Percentiles rank a stretch among this genome's conserved stretches.
Evolutionary conservation across 2,888 invertebrate species (phyloP).

Genomic region (Dorcus parallelipipedus): DNA sequence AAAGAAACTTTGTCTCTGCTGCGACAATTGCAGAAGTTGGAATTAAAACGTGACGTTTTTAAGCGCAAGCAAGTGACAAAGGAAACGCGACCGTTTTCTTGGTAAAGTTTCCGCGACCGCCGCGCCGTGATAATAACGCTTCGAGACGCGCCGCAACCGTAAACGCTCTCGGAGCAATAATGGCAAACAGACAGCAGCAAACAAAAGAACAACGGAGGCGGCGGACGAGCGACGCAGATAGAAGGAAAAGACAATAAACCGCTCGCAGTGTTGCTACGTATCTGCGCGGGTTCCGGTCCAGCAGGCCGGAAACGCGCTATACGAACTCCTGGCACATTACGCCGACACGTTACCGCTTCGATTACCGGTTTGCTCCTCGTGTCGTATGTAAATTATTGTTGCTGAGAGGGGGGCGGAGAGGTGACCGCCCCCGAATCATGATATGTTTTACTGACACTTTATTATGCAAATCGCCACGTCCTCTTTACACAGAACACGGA

Average conservation of each 20-base stretch:
- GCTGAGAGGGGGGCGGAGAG: neutral
- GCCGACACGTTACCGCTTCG: slow-evolving; percentile 1
- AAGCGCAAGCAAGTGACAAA: too few relatives aligned
- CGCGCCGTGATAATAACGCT: too few relatives aligned
- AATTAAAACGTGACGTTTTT: too few relatives aligned
- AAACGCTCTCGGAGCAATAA: too few relatives aligned
- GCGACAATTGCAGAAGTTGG: too few relatives aligned
- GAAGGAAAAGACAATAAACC: neutral
- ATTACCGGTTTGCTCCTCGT: slow-evolving; percentile 1
- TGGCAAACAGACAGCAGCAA: too few relatives aligned
- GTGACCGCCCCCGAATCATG: neutral
- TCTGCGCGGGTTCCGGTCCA: slow-evolving; percentile 7
- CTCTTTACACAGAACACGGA: too few relatives aligned
- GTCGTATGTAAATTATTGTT: neutral
- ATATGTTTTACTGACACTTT: neutral
- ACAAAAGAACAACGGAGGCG: neutral
- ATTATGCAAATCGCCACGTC: neutral
- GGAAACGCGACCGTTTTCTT: too few relatives aligned
- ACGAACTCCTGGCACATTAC: slow-evolving; percentile 1
- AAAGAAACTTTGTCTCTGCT: too few relatives aligned
- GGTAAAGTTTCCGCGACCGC: too few relatives aligned
- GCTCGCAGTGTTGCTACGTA: neutral
- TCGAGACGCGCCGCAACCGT: too few relatives aligned
- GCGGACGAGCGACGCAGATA: neutral
- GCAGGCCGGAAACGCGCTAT: slow-evolving; percentile 5